phyloP scores from a whole-genome alignment of 1,140 invertebrate species.

The Drosophila lowei region DNA sequence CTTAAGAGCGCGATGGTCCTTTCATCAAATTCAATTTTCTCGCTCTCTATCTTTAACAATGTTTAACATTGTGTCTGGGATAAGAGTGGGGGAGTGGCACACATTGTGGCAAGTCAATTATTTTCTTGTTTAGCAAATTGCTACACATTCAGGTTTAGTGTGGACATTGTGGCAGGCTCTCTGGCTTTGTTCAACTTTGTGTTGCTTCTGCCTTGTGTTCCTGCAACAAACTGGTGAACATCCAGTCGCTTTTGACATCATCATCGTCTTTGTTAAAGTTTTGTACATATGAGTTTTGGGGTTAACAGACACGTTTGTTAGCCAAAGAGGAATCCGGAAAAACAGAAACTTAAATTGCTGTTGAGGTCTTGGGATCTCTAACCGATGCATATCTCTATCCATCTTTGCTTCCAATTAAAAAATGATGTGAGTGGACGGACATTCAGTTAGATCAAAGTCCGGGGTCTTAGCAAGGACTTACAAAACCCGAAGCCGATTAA shows the following conservation, averaged over 20 bases:
- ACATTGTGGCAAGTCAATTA: slow-evolving; percentile 73
- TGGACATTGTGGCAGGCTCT: slow-evolving; percentile 27
- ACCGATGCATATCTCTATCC: slow-evolving; percentile 10
- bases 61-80: slow-evolving; percentile 9
- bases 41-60: slow-evolving; percentile 39
- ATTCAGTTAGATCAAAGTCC: slow-evolving; percentile 6
- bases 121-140: slow-evolving; percentile 79
- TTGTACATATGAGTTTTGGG: slow-evolving; percentile 34
- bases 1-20: slow-evolving; percentile 42
- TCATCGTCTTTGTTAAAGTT: slow-evolving; percentile 51
- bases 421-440: slow-evolving; percentile 11
- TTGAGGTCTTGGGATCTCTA: slow-evolving; percentile 15
- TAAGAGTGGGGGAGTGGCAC: slow-evolving; percentile 2
- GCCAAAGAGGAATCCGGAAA: not conserved
- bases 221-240: slow-evolving; percentile 25
- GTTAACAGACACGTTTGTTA: slow-evolving; percentile 58
- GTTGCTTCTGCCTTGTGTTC: slow-evolving; percentile 4
- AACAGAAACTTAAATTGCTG: slow-evolving; percentile 28
- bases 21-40: slow-evolving; percentile 60
- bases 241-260: slow-evolving; percentile 27
- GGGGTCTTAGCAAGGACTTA: slow-evolving; percentile 12
- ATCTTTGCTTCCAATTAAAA: slow-evolving; percentile 33
- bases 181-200: slow-evolving; percentile 35
- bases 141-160: slow-evolving; percentile 73
- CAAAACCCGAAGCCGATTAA: slow-evolving; percentile 30